Conservation (phyloP, 2,888 invertebrate genomes). For the Kuschelorhynchus macadamiae region DNA sequence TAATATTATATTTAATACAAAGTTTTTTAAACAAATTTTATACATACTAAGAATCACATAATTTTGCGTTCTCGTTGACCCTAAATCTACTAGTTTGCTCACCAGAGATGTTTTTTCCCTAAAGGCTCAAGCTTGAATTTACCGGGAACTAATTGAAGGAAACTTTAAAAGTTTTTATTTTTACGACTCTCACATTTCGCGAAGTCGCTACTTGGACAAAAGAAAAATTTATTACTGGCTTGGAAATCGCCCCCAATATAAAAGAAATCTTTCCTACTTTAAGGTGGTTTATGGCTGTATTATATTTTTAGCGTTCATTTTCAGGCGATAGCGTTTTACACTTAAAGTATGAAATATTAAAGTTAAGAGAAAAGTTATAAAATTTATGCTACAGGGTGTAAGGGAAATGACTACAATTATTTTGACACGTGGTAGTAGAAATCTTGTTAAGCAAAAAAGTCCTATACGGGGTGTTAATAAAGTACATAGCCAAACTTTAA, state of each 20-base stretch:
- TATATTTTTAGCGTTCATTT: not conserved
- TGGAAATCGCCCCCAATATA: constrained; percentile 15
- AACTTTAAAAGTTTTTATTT: constrained; percentile 41
- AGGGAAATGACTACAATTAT: no score
- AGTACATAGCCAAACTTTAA: no score
- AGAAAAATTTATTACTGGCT: constrained; percentile 37
- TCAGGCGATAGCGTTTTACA: no score
- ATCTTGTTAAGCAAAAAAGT: no score
- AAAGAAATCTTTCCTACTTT: constrained; percentile 14
- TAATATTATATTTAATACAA: no score
- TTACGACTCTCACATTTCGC: constrained; percentile 33
- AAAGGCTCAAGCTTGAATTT: constrained; percentile 16
- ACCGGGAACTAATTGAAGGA: constrained; percentile 26
- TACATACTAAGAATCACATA: not conserved
- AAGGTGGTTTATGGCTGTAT: not conserved
- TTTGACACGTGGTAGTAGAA: no score
- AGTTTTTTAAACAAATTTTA: no score
- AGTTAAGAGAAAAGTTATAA: no score
- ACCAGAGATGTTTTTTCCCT: constrained; percentile 21
- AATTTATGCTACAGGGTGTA: no score
- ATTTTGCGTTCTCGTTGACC: constrained; percentile 9
- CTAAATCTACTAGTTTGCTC: constrained; percentile 15
- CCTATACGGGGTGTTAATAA: no score
- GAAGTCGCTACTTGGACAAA: constrained; percentile 31
- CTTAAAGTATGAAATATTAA: no score